Conservation (phyloP, 2,888 invertebrate genomes). For the Argyra leucocephala region DNA sequence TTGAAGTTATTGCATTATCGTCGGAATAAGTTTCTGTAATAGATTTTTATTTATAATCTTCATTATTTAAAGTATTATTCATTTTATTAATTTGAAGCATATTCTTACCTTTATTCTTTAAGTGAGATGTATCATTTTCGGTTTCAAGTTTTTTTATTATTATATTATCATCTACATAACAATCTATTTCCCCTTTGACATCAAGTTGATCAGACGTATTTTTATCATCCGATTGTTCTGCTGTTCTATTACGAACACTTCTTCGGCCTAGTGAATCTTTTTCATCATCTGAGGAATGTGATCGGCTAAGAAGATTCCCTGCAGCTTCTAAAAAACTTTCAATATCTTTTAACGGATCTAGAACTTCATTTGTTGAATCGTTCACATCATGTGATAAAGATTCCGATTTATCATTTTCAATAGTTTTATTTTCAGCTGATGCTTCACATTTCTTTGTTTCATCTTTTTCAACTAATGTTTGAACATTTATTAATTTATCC, state of each 20-base stretch:
- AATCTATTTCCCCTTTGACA: no score
- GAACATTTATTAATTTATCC: no score
- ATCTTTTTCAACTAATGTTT: not conserved
- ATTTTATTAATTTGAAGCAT: no score
- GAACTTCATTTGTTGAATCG: conserved; percentile 21
- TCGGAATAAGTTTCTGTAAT: no score
- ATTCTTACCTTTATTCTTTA: no score
- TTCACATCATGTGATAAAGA: conserved; percentile 22
- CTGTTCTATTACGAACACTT: not conserved
- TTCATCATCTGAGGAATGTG: conserved; percentile 4
- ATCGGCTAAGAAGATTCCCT: conserved; percentile 32
- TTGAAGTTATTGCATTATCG: no score
- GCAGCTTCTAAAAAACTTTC: conserved; percentile 39
- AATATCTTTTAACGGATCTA: conserved; percentile 37
- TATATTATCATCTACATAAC: no score
- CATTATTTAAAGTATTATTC: no score
- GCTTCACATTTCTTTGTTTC: not conserved
- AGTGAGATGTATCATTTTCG: no score
- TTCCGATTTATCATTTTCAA: not conserved
- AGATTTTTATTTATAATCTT: no score
- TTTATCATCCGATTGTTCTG: not conserved
- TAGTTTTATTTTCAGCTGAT: not conserved
- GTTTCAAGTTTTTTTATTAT: no score
- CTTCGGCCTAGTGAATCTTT: not conserved
- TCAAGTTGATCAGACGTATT: not conserved